Percentiles rank a stretch among this genome's conserved stretches.
These are phyloP conservation scores for Pentamera pediparva DNA, from an alignment of 53 echinoderm and acorn worm species.

Conservation along the genomic window DNA sequence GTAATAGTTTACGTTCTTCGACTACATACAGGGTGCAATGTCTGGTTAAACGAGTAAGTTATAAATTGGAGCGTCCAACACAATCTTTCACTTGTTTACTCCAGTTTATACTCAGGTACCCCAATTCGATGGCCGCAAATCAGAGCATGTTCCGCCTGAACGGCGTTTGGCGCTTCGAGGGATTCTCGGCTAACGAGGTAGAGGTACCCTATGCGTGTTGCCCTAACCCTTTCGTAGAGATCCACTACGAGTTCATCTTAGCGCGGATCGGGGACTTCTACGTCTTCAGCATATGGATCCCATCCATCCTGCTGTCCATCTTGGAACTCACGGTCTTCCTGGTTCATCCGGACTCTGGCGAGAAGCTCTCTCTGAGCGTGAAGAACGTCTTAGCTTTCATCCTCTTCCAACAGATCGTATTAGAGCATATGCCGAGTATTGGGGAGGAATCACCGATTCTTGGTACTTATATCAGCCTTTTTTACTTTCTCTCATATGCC, in stretches of 20 bases:
- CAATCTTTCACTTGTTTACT: neutral
- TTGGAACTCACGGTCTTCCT: constrained; percentile 17
- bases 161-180: constrained; percentile 9
- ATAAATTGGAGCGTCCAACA: no score
- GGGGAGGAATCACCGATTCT: constrained; percentile 18
- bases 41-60: no score
- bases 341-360: constrained; percentile 21
- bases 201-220: neutral
- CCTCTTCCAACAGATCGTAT: constrained; percentile 18
- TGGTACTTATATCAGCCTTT: neutral
- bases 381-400: constrained; percentile 28
- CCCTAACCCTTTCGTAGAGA: constrained; percentile 1
- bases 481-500: neutral
- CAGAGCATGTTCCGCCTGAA: neutral
- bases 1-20: neutral
- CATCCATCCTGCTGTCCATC: neutral
- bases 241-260: neutral
- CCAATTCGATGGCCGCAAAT: neutral
- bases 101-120: neutral
- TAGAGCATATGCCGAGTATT: constrained; percentile 20
- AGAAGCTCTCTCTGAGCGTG: constrained; percentile 23
- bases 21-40: no score
- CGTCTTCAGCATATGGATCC: constrained; percentile 26
- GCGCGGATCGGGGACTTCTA: constrained; percentile 6
- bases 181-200: neutral